Evolutionary conservation across 2,888 invertebrate genomes (phyloP), one percentile per base, ranked within the genome.

Genomic region (Hydriomena furcata): DNA sequence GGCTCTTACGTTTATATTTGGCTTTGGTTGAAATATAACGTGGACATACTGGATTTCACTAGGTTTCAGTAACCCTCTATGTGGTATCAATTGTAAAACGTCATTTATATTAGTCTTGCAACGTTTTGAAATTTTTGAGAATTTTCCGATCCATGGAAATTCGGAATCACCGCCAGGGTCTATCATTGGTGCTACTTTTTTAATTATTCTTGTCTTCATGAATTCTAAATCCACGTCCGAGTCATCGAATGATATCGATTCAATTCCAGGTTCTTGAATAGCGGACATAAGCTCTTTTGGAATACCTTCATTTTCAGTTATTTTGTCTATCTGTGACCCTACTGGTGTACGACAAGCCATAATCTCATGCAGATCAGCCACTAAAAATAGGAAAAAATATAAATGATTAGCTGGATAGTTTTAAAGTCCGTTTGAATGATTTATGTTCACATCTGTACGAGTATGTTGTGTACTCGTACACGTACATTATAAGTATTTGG

Each of bases 1-100:
- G n/a, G 90, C 92, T 44, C 77, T 75, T 1, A 92, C 71, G 41
- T 66, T 81, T 5, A 86, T 83, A 58, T 92, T 84, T 2, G 58
- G 50, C 47, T 72, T 79, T 1, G 92, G 91, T 52, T 73, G 81
- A 58, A 92, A 91, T 44, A 85, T 82, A 1, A 93, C 75, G 37
- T 90, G 85, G 35, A 92, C 61, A 44, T 84, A 73, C 65, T 91
- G 89, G 42, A 77, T 68, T 73, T 92, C 92, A 60, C 79, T 86
- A 2, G 92, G 91, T 53, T 87, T 85, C 21, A 93, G 73, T 51
- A 80, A 61, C 5, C 92, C 92, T 49, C 84, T 75, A 52, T 84
- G 82, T 1, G 92, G 92, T 20, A 82, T 73, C 7, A 92, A 63
- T 55, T 85, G 80, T 5, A 92, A 64, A 21, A 89, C 57, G 42